Evolutionary conservation across 2,797 vertebrate genomes (phyloP), one percentile per base, ranked within the genome.

Genomic region (Chromobotia macracanthus): DNA sequence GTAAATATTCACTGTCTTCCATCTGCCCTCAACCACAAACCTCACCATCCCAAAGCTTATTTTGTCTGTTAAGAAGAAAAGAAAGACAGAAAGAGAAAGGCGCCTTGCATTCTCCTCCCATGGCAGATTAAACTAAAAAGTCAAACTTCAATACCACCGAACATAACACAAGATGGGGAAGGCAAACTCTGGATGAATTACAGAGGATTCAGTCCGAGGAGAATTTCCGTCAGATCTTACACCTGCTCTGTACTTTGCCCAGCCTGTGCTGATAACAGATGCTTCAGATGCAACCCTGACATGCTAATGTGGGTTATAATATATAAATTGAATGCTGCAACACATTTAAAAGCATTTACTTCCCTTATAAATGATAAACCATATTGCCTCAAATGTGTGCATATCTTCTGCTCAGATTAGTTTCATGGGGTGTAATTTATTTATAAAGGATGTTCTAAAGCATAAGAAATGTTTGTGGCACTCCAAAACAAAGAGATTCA

Each of bases 31-130:
- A 60, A 58, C 81, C 56, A 28, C 3, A 19, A 65, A 74, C 89
- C 91, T 89, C 90, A 88, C 88, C 86, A 85, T 92, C 90, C 91
- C 90, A 84, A 44, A 88, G 90, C 90, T 89, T 91, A 93, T 92
- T 93, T 90, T 82, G 79, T 86, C 80, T 88, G 87, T 91, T 90
- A 90, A 89, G 83, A 89, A 85, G 88, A 81, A 41, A 55, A 16
- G 35, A 64, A 16, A 77, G 8, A 51, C 16, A 66, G 68, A 28
- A 35, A 64, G 35, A 38, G 35, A 23, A 18, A 15, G 77, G 88
- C 78, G 85, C 86, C 90, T 88, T 87, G 83, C 77, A 71, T 80
- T 69, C 73, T 72, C 77, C 77, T 84, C 68, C 73, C 85, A 51
- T 87, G 91, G 75, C 75, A 63, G 61, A 76, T 66, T 38, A 86